Evolutionary conservation across 2,888 invertebrate genomes (phyloP).

Genomic region (Frankliniella intonsa): DNA sequence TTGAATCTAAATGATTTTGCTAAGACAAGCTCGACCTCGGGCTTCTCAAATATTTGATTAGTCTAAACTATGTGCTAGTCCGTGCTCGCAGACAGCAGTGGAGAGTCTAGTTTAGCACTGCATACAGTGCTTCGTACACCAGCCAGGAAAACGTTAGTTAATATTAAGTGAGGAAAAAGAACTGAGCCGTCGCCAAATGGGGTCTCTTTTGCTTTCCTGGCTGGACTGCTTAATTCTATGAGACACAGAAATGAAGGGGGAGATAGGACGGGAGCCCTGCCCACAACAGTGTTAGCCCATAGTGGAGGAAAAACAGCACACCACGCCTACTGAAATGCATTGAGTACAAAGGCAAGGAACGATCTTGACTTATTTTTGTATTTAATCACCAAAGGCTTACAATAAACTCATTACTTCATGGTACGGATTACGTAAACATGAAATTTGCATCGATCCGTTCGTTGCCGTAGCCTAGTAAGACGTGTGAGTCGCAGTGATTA

Average conservation of each 20-base stretch:
- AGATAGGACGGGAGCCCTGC: slow-evolving; percentile 3
- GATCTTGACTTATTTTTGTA: neutral
- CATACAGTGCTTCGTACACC: too few species aligned
- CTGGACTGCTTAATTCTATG: too few species aligned
- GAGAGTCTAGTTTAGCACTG: too few species aligned
- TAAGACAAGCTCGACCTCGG: too few species aligned
- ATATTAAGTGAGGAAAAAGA: neutral
- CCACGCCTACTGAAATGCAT: neutral
- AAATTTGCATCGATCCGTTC: neutral
- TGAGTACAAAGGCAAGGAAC: neutral
- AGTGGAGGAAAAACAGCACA: neutral
- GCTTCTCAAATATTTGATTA: too few species aligned
- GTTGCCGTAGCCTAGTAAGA: neutral
- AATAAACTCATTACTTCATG: neutral
- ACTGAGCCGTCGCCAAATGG: neutral
- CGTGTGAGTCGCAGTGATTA: neutral
- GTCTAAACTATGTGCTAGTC: too few species aligned
- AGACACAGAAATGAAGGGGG: neutral
- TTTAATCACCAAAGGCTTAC: neutral
- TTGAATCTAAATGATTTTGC: too few species aligned
- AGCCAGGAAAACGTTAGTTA: neutral
- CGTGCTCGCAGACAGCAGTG: too few species aligned
- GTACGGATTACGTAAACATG: neutral
- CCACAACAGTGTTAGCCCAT: slow-evolving; percentile 17
- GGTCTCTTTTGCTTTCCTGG: too few species aligned